Evolutionary conservation across 2,113 vertebrate species (phyloP).

Genomic region (Telmatochromis sp.): DNA sequence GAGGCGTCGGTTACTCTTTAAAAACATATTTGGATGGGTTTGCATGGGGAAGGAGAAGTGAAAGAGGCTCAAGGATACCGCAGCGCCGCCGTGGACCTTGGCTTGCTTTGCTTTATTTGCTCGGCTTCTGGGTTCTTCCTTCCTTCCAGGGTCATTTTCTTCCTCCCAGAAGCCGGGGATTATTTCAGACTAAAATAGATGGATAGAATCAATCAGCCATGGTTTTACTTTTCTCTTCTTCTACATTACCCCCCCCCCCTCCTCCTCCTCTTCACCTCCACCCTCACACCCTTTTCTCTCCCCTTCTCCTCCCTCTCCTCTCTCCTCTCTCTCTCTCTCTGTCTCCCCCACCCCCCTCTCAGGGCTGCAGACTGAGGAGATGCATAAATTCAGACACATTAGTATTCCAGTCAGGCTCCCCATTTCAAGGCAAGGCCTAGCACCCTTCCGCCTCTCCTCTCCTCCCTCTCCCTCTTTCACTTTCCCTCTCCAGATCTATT

Average conservation of each 20-base stretch:
- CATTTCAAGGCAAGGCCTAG: slow-evolving; percentile 74
- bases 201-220: slow-evolving; percentile 63
- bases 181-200: slow-evolving; percentile 59
- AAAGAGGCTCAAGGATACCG: slow-evolving; percentile 25
- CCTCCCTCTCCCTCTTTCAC: slow-evolving; percentile 10
- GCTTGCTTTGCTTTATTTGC: slow-evolving; percentile 31
- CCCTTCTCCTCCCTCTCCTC: neutral
- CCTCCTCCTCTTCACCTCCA: slow-evolving; percentile 19
- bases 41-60: neutral
- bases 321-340: neutral
- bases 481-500: slow-evolving; percentile 53
- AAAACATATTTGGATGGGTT: neutral
- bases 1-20: neutral
- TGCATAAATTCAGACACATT: slow-evolving; percentile 77
- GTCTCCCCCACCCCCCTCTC: slow-evolving; percentile 62
- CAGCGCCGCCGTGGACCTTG: slow-evolving; percentile 35
- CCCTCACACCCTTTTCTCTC: slow-evolving; percentile 44
- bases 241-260: slow-evolving; percentile 32
- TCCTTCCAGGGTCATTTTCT: neutral
- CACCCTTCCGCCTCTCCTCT: slow-evolving; percentile 54
- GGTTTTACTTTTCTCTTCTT: slow-evolving; percentile 54
- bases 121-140: slow-evolving; percentile 13
- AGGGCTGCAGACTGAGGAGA: slow-evolving; percentile 74
- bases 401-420: slow-evolving; percentile 78
- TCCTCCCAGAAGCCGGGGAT: slow-evolving; percentile 34